Evolutionary conservation across 2,797 vertebrate species (phyloP).

Genomic region (Meriones psammophilus): DNA sequence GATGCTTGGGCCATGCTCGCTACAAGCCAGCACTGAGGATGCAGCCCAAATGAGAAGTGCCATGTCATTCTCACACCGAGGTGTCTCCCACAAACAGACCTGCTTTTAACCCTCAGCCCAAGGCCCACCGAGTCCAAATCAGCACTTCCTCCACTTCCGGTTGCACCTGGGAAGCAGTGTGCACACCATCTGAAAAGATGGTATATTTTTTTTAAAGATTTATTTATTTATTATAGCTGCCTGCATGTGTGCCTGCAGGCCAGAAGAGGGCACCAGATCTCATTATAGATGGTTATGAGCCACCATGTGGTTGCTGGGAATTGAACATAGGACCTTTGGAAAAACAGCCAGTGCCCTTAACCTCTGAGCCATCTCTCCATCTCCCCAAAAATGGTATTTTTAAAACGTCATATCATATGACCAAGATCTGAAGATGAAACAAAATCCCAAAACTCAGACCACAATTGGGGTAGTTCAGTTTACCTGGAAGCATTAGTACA

Average conservation of each 20-base stretch:
- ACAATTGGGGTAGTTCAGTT: not conserved
- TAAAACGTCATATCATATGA: not conserved
- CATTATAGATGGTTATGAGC: too few species aligned
- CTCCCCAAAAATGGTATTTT: not conserved
- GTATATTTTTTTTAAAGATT: too few species aligned
- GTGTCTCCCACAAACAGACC: not conserved
- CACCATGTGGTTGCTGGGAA: too few species aligned
- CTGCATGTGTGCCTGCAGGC: too few species aligned
- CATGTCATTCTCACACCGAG: not conserved
- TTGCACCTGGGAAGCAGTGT: not conserved
- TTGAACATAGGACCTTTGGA: too few species aligned
- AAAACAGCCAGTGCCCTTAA: too few species aligned
- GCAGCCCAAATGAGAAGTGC: not conserved
- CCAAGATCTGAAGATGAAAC: conserved; percentile 29
- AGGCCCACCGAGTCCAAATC: not conserved
- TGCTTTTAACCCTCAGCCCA: not conserved
- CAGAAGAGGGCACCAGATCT: too few species aligned
- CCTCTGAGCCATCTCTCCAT: too few species aligned
- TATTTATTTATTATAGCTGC: too few species aligned
- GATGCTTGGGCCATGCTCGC: not conserved
- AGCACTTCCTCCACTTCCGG: not conserved
- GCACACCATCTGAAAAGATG: not conserved
- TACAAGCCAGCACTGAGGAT: not conserved
- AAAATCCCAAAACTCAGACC: not conserved
- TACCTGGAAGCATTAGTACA: not conserved